phyloP scores from a whole-genome alignment of 2,888 invertebrate species.

The Metopia argyrocephala region DNA sequence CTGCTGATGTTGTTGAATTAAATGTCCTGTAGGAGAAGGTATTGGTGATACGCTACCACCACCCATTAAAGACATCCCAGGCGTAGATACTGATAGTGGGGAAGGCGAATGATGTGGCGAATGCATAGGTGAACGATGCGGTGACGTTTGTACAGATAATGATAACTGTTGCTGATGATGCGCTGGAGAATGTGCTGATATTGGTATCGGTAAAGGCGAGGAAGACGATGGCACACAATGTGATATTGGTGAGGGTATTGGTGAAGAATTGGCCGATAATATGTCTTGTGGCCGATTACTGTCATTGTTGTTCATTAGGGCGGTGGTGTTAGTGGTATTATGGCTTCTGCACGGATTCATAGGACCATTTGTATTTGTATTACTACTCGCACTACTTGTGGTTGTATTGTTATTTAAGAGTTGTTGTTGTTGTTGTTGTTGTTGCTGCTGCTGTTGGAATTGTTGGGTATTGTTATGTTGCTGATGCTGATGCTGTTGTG shows the following conservation, averaged over 20 bases:
- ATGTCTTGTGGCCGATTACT: conserved; percentile 54
- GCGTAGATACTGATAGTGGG: conserved; percentile 73
- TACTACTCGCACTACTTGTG: conserved; percentile 37
- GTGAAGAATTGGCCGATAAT: conserved; percentile 65
- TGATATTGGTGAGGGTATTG: conserved; percentile 70
- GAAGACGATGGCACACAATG: conserved; percentile 70
- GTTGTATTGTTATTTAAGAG: conserved; percentile 53
- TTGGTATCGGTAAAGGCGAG: conserved; percentile 75
- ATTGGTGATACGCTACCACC: conserved; percentile 60
- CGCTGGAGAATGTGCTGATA: conserved; percentile 70
- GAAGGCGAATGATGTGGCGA: conserved; percentile 73
- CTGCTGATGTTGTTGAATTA: conserved; percentile 51
- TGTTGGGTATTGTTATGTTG: conserved; percentile 52
- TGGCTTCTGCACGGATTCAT: conserved; percentile 29
- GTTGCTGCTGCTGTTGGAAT: conserved; percentile 58
- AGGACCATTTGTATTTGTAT: conserved; percentile 57
- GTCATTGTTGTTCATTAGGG: conserved; percentile 59
- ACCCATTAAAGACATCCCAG: conserved; percentile 67
- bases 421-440: conserved; percentile 58
- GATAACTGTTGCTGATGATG: conserved; percentile 68
- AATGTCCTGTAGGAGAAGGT: conserved; percentile 47
- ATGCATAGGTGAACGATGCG: conserved; percentile 74
- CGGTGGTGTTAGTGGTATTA: conserved; percentile 8
- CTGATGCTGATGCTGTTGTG: conserved; percentile 41
- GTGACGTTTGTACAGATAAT: conserved; percentile 73